These are phyloP conservation scores for Hermetia illucens DNA, from an alignment of 1,140 invertebrate species.

Conservation along the genomic window DNA sequence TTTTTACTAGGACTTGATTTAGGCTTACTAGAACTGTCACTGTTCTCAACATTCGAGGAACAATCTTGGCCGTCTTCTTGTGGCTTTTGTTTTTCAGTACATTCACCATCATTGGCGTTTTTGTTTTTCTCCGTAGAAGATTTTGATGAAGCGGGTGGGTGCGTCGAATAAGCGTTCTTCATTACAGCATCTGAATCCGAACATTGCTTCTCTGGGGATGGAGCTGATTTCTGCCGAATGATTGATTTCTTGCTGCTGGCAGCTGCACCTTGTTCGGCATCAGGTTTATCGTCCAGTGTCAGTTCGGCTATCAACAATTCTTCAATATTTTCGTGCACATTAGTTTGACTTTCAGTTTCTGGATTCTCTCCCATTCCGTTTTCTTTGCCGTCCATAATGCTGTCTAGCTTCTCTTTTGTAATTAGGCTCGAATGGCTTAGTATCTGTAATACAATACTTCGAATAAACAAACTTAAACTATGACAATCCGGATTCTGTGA, in stretches of 20 bases:
- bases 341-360: background rate
- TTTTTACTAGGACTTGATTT: slow-evolving; percentile 25
- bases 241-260: slow-evolving; percentile 10
- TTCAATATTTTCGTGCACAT: slow-evolving; percentile 25
- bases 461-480: slow-evolving; percentile 69
- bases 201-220: slow-evolving; percentile 10
- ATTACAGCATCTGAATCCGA: slow-evolving; percentile 3
- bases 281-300: too few species aligned
- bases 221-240: slow-evolving; percentile 25
- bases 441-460: slow-evolving; percentile 69
- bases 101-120: too few species aligned
- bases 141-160: slow-evolving; percentile 28
- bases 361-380: background rate
- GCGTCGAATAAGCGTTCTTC: slow-evolving; percentile 18
- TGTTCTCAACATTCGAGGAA: too few species aligned
- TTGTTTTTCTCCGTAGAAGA: too few species aligned
- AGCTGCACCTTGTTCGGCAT: slow-evolving; percentile 17
- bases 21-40: too few species aligned
- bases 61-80: too few species aligned
- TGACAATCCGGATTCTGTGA: slow-evolving; percentile 36
- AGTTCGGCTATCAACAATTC: slow-evolving; percentile 26
- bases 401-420: slow-evolving; percentile 11
- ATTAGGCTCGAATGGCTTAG: slow-evolving; percentile 42
- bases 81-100: too few species aligned
- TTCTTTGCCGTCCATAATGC: background rate